Evolutionary conservation across 2,888 invertebrate species (phyloP).

Genomic region (Dryomyza anilis): DNA sequence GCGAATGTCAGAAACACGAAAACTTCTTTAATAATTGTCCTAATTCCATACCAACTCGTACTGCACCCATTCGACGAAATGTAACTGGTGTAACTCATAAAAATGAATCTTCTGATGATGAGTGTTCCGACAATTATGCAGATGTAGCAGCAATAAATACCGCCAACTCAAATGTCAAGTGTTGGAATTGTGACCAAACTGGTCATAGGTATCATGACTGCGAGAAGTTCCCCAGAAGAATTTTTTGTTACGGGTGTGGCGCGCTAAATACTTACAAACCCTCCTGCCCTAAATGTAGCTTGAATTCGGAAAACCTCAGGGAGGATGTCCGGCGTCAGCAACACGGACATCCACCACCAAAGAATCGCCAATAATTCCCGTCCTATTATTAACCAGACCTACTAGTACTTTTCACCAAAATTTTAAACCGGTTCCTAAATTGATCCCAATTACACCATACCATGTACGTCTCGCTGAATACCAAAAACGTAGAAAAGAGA

Average conservation of each 20-base stretch:
- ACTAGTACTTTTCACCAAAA: no score
- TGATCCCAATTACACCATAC: no score
- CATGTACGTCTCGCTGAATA: no score
- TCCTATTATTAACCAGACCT: no score
- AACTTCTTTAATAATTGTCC: conserved; percentile 13
- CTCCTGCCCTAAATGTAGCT: conserved; percentile 35
- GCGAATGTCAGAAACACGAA: background rate
- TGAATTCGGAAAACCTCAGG: conserved; percentile 8
- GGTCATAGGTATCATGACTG: conserved; percentile 26
- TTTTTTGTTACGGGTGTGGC: conserved; percentile 27
- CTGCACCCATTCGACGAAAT: background rate
- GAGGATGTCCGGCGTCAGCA: no score
- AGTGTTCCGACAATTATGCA: background rate
- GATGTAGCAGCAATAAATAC: background rate
- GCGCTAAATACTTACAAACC: conserved; percentile 38
- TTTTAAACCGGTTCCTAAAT: no score
- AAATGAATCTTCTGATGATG: background rate
- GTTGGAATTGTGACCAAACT: conserved; percentile 21
- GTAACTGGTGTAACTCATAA: background rate
- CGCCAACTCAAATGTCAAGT: no score
- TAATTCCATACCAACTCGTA: background rate
- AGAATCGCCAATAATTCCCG: no score
- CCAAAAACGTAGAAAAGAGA: no score
- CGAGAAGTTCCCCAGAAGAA: background rate
- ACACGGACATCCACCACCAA: no score